Conservation (phyloP, 2,888 invertebrate genomes). For the Drosophila demipolita region DNA sequence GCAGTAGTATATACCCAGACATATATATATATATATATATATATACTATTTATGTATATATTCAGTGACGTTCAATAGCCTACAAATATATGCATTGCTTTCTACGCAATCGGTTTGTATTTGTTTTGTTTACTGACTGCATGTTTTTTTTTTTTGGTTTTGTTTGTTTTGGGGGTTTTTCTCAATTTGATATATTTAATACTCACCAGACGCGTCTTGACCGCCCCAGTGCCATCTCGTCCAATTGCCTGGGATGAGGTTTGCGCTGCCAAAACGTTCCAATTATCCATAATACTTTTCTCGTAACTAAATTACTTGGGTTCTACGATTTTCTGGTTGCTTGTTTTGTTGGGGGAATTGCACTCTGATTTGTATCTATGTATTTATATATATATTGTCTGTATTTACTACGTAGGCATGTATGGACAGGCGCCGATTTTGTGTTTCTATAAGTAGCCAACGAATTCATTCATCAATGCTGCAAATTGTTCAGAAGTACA, state of each 20-base stretch:
- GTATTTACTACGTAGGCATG: constrained; percentile 15
- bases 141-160: neutral
- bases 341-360: constrained; percentile 33
- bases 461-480: constrained; percentile 52
- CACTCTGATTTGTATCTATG: constrained; percentile 24
- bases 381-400: constrained; percentile 25
- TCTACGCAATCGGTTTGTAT: constrained; percentile 51
- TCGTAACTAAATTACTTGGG: constrained; percentile 32
- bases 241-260: constrained; percentile 89
- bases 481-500: constrained; percentile 7
- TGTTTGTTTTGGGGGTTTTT: constrained; percentile 4
- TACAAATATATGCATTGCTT: constrained; percentile 20
- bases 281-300: constrained; percentile 88
- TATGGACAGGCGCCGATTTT: constrained; percentile 33
- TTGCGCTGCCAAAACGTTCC: constrained; percentile 89
- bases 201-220: constrained; percentile 84
- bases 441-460: constrained; percentile 61
- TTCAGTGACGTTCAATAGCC: neutral
- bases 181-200: neutral
- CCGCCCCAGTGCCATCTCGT: constrained; percentile 86
- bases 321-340: constrained; percentile 19
- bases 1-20: constrained; percentile 9
- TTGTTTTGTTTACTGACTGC: constrained; percentile 68
- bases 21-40: constrained; percentile 3
- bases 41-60: neutral